Base-by-base conservation (phyloP, 2,888 invertebrate species). In the Clostera curtula region DNA sequence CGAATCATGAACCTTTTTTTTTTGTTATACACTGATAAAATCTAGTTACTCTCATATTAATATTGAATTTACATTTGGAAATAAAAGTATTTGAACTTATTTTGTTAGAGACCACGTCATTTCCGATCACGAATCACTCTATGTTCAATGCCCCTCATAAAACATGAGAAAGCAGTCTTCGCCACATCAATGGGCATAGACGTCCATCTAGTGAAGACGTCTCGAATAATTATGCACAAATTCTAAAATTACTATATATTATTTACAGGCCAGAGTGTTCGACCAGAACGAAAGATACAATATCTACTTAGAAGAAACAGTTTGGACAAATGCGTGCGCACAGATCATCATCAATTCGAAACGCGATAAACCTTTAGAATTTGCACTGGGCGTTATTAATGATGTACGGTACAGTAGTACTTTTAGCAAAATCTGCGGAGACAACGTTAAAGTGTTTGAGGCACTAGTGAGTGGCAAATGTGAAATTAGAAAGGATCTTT, bases 231-330 rank as follows among this genome's bases (percentile, higher is more conserved):
- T n/a, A n/a, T n/a, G n/a, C n/a, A n/a, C 6, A 6, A 11, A 19
- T 3, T 23, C 10, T 6, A 8, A 7, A 12, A 16, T 13, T 19
- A 9, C 19, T 15, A 4, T 15, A 25, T 31, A 16, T 5, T 8
- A n/a, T 15, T 62, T 72, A 21, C 72, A 87, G 83, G 84, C 80
- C 24, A 72, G 88, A 48, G 86, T 89, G 0, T 90, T 90, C 59
- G 89, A 90, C 41, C 85, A 87, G 49, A 88, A 87, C 34, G 89
- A 89, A 49, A 70, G 82, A 34, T 88, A 89, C 66, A 90, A 89
- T 54, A 73, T 82, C 19, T 86, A 77, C 48, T 65, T 85, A 20
- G 90, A 90, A 65, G 87, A 85, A 31, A 59, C 76, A 0, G 40
- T 73, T 4, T 70, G 80, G 68, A 66, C 69, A 0, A 44, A 40